Conservation (phyloP, 2,797 vertebrate genomes). For the Sebastes dallii region DNA sequence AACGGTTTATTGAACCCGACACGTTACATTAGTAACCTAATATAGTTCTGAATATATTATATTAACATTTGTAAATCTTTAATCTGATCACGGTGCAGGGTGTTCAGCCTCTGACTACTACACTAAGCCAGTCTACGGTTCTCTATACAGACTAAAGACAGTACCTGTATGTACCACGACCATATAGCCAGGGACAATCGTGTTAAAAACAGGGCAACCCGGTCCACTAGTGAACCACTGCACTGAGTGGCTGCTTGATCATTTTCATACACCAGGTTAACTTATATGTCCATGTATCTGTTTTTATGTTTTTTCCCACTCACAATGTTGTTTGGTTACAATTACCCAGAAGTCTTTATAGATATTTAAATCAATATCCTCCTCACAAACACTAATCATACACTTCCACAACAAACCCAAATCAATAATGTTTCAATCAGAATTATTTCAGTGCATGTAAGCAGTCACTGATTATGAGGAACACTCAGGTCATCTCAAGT, state of each 20-base stretch:
- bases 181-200: background rate
- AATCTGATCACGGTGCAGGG: background rate
- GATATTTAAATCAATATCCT: too few relatives aligned
- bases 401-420: background rate
- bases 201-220: background rate
- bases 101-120: background rate
- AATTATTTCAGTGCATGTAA: background rate
- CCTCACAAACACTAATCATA: too few relatives aligned
- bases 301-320: too few relatives aligned
- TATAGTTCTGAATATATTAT: background rate
- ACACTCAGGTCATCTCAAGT: constrained; percentile 36
- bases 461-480: background rate
- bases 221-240: rapidly evolving
- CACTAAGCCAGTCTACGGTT: too few relatives aligned
- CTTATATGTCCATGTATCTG: too few relatives aligned
- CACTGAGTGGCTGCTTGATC: rapidly evolving
- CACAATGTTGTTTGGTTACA: too few relatives aligned
- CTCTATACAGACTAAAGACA: too few relatives aligned
- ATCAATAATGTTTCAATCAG: background rate
- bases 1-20: background rate
- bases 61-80: background rate
- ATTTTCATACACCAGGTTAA: background rate
- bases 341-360: too few relatives aligned
- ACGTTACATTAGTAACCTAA: background rate
- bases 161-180: background rate